phyloP scores from a whole-genome alignment of 2,888 invertebrate genomes.

The Matsumyia berberina region DNA sequence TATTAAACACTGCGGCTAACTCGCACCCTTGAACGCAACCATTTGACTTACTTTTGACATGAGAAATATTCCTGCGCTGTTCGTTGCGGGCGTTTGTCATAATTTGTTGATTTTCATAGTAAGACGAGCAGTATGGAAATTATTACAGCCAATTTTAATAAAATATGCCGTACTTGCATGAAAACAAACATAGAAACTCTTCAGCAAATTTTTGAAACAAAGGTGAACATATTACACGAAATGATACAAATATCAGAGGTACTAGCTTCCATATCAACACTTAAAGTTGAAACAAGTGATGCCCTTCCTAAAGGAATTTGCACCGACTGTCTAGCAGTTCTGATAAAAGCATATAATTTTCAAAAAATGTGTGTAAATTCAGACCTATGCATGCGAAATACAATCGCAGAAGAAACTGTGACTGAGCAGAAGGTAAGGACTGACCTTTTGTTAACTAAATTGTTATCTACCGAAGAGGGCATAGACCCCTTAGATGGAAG shows the following conservation, averaged over 20 bases:
- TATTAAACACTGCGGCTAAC: too few relatives aligned
- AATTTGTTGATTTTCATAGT: constrained; percentile 11
- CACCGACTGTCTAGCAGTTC: constrained; percentile 85
- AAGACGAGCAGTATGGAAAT: constrained; percentile 37
- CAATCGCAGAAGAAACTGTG: constrained; percentile 68
- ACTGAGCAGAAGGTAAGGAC: background rate
- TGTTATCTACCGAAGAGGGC: constrained; percentile 5
- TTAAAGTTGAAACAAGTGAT: constrained; percentile 84
- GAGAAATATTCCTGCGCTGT: background rate
- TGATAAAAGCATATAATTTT: constrained; percentile 85
- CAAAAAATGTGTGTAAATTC: constrained; percentile 85
- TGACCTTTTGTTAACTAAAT: background rate
- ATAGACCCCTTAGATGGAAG: constrained; percentile 46
- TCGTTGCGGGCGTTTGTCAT: background rate
- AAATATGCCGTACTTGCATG: constrained; percentile 56
- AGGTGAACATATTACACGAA: background rate
- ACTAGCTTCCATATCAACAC: constrained; percentile 20
- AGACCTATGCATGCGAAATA: constrained; percentile 82
- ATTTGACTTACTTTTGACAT: background rate
- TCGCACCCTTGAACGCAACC: too few relatives aligned
- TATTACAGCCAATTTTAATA: constrained; percentile 10
- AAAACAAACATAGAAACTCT: background rate
- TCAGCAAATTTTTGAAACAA: constrained; percentile 81
- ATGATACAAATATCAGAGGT: constrained; percentile 2
- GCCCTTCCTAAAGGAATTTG: constrained; percentile 87